Percentiles rank a stretch among this genome's conserved stretches.
Evolutionary conservation across 2,113 vertebrate species (phyloP).

Genomic region (Azemiops feae): DNA sequence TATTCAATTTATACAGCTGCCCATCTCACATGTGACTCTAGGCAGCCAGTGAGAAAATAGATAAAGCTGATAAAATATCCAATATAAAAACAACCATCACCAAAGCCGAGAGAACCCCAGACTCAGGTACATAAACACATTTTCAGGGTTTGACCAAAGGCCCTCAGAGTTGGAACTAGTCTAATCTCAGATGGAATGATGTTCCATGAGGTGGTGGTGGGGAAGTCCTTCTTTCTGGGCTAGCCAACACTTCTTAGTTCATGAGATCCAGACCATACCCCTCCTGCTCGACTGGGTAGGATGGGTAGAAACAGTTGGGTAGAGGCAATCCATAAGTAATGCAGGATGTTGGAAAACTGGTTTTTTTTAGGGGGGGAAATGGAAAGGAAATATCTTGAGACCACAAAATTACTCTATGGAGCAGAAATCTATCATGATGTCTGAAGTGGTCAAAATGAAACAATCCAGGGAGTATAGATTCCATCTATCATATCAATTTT

Average conservation of each 20-base stretch:
- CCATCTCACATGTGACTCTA: background rate
- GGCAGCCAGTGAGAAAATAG: background rate
- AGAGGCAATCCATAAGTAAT: background rate
- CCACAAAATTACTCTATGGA: background rate
- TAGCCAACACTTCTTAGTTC: background rate
- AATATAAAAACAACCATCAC: background rate
- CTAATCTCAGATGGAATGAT: background rate
- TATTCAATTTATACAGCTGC: background rate
- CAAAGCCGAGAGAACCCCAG: background rate
- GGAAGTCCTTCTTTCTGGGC: background rate
- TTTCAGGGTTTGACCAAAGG: background rate
- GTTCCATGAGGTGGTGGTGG: background rate
- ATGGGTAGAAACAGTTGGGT: background rate
- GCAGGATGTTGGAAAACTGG: background rate
- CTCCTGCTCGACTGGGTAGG: background rate
- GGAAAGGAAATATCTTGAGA: background rate
- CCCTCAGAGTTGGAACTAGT: background rate
- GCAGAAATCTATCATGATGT: background rate
- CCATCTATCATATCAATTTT: background rate
- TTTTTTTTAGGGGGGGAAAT: background rate
- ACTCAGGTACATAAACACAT: background rate
- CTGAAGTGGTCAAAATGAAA: conserved; percentile 15
- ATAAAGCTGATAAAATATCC: background rate
- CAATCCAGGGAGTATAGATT: background rate
- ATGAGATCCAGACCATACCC: background rate